Conservation (phyloP, 1,140 invertebrate genomes). For the Kradibia gibbosae region DNA sequence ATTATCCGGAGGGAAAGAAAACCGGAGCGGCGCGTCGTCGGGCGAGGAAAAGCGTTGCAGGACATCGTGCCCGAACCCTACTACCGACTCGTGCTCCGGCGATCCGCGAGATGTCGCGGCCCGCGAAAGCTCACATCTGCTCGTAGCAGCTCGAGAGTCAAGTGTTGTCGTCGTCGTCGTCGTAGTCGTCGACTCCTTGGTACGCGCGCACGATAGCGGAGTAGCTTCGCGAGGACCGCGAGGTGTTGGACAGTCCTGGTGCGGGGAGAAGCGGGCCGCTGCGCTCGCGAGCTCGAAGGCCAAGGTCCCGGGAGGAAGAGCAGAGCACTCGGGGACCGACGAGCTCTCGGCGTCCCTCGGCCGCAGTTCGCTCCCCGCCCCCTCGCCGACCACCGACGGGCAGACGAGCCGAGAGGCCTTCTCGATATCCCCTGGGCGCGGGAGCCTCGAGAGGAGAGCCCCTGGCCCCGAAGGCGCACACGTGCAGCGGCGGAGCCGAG, state of each 20-base stretch:
- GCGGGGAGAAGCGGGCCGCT: neutral
- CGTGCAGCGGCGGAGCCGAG: neutral
- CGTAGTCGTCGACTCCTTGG: too few relatives aligned
- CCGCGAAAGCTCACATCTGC: neutral
- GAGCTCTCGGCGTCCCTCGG: neutral
- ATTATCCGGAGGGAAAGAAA: too few relatives aligned
- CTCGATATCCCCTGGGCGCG: neutral
- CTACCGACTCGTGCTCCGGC: too few relatives aligned
- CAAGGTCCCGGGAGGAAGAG: neutral
- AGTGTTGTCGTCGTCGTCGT: neutral
- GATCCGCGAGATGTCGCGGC: slow-evolving; percentile 25
- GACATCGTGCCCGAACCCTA: too few relatives aligned
- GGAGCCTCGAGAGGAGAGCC: neutral
- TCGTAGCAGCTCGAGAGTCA: neutral
- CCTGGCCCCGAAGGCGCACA: neutral
- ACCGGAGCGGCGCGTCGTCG: too few relatives aligned
- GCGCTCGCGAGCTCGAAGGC: too few relatives aligned
- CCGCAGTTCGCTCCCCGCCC: neutral
- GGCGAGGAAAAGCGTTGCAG: too few relatives aligned
- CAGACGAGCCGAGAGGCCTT: too few relatives aligned
- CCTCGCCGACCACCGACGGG: too few relatives aligned
- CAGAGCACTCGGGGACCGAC: neutral
- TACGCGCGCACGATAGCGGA: too few relatives aligned
- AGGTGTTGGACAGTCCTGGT: neutral
- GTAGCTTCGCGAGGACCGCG: neutral